phyloP scores from a whole-genome alignment of 1,140 invertebrate genomes.

The Bilobella aurantiaca region DNA sequence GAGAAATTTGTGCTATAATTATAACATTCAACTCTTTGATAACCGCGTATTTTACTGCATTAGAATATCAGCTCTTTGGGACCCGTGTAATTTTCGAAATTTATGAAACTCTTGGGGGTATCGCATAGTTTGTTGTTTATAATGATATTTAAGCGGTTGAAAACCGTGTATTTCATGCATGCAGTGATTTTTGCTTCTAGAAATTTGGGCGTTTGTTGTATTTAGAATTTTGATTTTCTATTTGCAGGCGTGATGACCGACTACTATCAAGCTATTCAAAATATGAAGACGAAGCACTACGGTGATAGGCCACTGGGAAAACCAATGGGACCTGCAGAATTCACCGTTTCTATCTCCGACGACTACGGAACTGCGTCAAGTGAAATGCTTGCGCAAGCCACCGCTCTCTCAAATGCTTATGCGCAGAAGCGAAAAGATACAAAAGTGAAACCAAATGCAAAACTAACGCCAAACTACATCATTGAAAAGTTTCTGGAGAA shows the following conservation, averaged over 20 bases:
- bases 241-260: constrained; percentile 1
- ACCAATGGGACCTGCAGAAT: not conserved
- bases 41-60: no score
- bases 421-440: not conserved
- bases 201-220: no score
- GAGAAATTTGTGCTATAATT: no score
- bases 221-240: not conserved
- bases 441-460: not conserved
- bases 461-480: constrained; percentile 18
- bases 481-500: constrained; percentile 29
- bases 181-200: no score
- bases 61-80: no score
- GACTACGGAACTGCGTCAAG: not conserved
- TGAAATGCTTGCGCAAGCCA: not conserved
- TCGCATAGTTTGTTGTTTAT: no score
- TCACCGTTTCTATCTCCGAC: not conserved
- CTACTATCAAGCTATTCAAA: not conserved
- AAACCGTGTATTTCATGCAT: no score
- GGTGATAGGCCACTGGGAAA: not conserved
- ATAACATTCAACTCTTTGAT: no score
- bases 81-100: no score
- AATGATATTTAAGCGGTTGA: no score
- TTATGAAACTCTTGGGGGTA: no score
- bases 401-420: not conserved
- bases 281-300: not conserved